phyloP scores from a whole-genome alignment of 2,888 invertebrate species.

The Drosophila meridionalis region DNA sequence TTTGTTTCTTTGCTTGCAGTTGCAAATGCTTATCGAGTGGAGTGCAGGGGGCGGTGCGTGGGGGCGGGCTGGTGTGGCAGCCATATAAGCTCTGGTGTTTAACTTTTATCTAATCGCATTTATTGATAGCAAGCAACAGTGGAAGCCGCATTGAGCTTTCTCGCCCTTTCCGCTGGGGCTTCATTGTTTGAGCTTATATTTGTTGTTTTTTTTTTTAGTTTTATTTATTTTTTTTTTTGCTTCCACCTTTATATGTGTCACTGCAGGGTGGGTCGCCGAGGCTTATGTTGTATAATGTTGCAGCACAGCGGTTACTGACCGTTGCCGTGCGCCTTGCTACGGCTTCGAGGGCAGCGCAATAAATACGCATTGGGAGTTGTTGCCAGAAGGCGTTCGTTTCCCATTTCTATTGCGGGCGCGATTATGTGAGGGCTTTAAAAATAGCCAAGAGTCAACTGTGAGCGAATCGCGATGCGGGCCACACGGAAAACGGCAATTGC shows the following conservation, averaged over 20 bases:
- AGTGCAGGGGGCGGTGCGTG: background rate
- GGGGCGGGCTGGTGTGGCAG: slow-evolving; percentile 22
- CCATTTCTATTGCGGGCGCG: slow-evolving; percentile 23
- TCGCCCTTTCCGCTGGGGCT: slow-evolving; percentile 34
- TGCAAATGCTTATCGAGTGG: slow-evolving; percentile 35
- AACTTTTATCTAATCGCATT: slow-evolving; percentile 70
- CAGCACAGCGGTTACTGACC: slow-evolving; percentile 72
- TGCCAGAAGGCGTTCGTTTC: slow-evolving; percentile 21
- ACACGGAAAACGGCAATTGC: slow-evolving; percentile 31
- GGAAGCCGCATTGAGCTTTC: slow-evolving; percentile 39
- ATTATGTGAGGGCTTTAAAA: slow-evolving; percentile 47
- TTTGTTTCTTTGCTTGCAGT: slow-evolving; percentile 12
- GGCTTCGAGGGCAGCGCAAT: slow-evolving; percentile 51
- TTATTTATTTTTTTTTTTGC: slow-evolving; percentile 13
- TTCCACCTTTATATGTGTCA: slow-evolving; percentile 61
- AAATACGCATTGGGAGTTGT: slow-evolving; percentile 30
- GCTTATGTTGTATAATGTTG: slow-evolving; percentile 74
- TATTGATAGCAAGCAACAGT: slow-evolving; percentile 70
- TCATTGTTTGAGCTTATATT: slow-evolving; percentile 51
- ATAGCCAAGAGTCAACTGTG: slow-evolving; percentile 33
- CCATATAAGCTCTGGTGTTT: slow-evolving; percentile 54
- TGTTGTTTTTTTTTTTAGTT: background rate
- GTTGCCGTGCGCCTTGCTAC: slow-evolving; percentile 54
- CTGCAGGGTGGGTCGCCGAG: slow-evolving; percentile 36
- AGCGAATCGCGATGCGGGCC: slow-evolving; percentile 22